phyloP scores from a whole-genome alignment of 2,888 invertebrate genomes.

The Drosophila kuntzei region DNA sequence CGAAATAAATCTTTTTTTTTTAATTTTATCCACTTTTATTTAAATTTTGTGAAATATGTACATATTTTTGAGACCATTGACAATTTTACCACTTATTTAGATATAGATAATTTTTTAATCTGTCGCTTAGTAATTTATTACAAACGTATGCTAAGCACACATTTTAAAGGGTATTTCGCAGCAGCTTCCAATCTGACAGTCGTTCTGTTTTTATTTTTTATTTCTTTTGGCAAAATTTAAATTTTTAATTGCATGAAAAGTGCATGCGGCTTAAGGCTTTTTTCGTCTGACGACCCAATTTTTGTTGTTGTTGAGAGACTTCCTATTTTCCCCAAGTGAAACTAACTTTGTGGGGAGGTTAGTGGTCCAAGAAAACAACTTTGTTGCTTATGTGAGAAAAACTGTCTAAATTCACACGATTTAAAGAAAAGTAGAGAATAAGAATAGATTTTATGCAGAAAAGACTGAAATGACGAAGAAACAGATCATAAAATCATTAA shows the following conservation, averaged over 20 bases:
- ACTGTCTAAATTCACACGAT: not conserved
- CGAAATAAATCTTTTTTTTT: too few relatives aligned
- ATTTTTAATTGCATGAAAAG: slow-evolving; percentile 62
- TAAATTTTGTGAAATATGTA: too few relatives aligned
- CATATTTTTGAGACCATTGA: too few relatives aligned
- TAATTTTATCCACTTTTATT: too few relatives aligned
- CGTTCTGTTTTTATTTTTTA: not conserved
- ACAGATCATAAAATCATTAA: not conserved
- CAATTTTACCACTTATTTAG: too few relatives aligned
- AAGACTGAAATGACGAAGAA: not conserved
- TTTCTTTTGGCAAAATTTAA: slow-evolving; percentile 29
- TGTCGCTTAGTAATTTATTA: too few relatives aligned
- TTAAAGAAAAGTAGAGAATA: not conserved
- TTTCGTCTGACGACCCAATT: slow-evolving; percentile 30
- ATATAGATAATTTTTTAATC: too few relatives aligned
- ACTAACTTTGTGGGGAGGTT: not conserved
- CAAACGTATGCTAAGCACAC: too few relatives aligned
- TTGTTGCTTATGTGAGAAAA: not conserved
- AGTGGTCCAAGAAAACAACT: not conserved
- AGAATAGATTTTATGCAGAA: too few relatives aligned
- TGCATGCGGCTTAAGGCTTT: slow-evolving; percentile 22
- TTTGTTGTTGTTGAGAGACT: slow-evolving; percentile 2
- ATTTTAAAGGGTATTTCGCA: not conserved
- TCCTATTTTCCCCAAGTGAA: not conserved
- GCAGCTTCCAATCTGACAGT: not conserved